A percentile compares a stretch with the other conserved stretches of the same genome.
Evolutionary conservation across 2,888 invertebrate genomes (phyloP).

Genomic region (Calliscelio sp.): DNA sequence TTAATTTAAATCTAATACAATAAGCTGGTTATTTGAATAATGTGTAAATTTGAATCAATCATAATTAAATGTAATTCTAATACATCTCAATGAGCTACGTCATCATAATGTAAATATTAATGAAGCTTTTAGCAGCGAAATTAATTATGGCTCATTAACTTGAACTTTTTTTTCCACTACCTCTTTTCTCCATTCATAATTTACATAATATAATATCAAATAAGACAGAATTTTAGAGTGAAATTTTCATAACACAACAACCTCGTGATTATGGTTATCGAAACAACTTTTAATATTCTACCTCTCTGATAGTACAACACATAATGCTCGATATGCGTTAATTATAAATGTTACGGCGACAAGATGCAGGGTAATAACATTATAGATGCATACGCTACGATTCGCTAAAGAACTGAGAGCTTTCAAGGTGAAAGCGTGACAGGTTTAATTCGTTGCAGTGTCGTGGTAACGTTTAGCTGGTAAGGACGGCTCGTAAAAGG

Average conservation of each 20-base stretch:
- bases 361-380: slow-evolving; percentile 34
- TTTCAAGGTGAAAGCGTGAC: slow-evolving; percentile 52
- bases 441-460: slow-evolving; percentile 63
- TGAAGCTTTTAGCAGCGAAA: background rate
- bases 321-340: slow-evolving; percentile 7
- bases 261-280: too few species aligned
- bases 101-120: background rate
- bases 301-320: too few species aligned
- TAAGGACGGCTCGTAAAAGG: slow-evolving; percentile 81
- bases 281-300: too few species aligned
- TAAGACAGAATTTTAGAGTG: too few species aligned
- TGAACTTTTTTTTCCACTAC: too few species aligned
- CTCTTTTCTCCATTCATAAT: too few species aligned
- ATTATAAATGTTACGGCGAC: background rate
- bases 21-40: background rate
- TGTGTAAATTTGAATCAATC: background rate
- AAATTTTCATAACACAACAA: too few species aligned
- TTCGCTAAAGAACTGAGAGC: slow-evolving; percentile 47
- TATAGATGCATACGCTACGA: slow-evolving; percentile 41
- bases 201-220: too few species aligned
- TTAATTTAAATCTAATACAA: slow-evolving; percentile 4
- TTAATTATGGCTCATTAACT: background rate
- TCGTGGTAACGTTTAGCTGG: slow-evolving; percentile 59
- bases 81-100: background rate
- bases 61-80: slow-evolving; percentile 30